These are phyloP conservation scores for Caerostris extrusa DNA, from an alignment of 1,140 invertebrate genomes.

Conservation along the genomic window DNA sequence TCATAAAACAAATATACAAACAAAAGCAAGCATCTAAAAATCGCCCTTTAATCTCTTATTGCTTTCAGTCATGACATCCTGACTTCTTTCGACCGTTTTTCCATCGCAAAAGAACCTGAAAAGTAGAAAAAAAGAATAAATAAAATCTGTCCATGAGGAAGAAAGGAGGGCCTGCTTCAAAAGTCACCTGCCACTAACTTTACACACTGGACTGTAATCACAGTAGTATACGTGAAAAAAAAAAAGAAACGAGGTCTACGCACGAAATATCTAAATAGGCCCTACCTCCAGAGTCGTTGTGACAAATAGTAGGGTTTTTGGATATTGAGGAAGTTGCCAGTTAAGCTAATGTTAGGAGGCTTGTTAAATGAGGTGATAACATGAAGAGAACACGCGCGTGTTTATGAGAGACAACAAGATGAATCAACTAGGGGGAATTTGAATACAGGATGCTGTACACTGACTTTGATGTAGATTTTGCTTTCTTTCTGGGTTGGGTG, in stretches of 20 bases:
- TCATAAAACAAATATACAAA: conserved; percentile 46
- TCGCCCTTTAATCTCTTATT: conserved; percentile 42
- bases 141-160: neutral
- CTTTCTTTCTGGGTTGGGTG: no score
- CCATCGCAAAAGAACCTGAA: neutral
- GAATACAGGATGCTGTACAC: no score
- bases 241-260: conserved; percentile 26
- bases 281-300: neutral
- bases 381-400: neutral
- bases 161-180: neutral
- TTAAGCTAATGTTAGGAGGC: conserved; percentile 44
- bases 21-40: conserved; percentile 18
- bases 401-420: neutral
- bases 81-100: neutral
- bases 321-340: conserved; percentile 26
- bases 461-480: no score
- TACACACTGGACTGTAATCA: conserved; percentile 48
- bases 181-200: conserved; percentile 59
- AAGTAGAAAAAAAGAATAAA: conserved; percentile 27
- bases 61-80: conserved; percentile 60
- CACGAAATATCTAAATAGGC: conserved; percentile 10
- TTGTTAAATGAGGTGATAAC: conserved; percentile 54
- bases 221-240: conserved; percentile 1
- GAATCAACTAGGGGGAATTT: no score
- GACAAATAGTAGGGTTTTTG: neutral